Evolutionary conservation across 30 jellyfish, hydroid and myxozoan species (phyloP), one percentile per base, ranked within the genome.

Genomic region (Chironex yamaguchii): DNA sequence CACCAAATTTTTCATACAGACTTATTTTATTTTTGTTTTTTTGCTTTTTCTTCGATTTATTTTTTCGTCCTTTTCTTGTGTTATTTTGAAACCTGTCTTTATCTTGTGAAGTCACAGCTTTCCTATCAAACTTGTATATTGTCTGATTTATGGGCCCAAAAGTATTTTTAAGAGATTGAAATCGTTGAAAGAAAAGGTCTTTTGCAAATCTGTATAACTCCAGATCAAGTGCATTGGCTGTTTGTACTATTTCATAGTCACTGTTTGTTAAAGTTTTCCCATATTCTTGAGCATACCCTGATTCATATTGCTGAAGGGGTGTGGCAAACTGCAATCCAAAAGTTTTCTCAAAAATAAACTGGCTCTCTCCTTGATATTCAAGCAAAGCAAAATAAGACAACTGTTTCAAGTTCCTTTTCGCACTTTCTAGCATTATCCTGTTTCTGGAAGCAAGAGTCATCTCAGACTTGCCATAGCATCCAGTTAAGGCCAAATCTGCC

Each of bases 291-390:
- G 97, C 96, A 84, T 82, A 94, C 9, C 97, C 96, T 21, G 93
- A 52, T 29, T 94, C 92, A 48, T 49, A 62, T 23, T 74, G 63
- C 14, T 62, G 53, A 91, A 94, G 84, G 28, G 92, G 88, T 35
- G 76, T 91, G 13, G 11, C 30, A 58, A 94, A 89, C 25, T 62
- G 80, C 75, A 94, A 1, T n/a, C 73, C 68, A 29, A 94, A 84
- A 21, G 97, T 88, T 34, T 88, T 94, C 83, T 94, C 97, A 89
- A 94, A 94, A 1, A 89, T 29, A 63, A 64, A 89, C 78, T 88
- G 97, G 77, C 97, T 88, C 65, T 94, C 96, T 0, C 74, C 74
- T 0, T 96, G 97, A 31, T 68, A 49, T 53, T 94, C 99, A 29
- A 67, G 81, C 36, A 94, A 22, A 0, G 92, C 88, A 72, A 88